Base-by-base conservation (phyloP, 2,888 invertebrate genomes). In the Serrognathus titanus region DNA sequence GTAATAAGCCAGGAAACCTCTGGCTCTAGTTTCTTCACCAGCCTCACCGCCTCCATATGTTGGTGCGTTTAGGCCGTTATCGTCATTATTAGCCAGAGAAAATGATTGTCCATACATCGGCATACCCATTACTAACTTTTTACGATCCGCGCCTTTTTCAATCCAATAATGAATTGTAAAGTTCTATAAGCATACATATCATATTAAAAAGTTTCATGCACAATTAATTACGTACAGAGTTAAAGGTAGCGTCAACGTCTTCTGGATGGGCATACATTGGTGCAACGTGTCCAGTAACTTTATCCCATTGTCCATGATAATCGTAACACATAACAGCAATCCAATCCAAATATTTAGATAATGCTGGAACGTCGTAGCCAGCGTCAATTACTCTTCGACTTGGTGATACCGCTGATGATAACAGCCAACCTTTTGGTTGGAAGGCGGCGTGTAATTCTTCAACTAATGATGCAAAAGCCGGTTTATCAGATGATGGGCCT, bases 291-390 rank as follows among this genome's bases (percentile, higher is more conserved):
- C 94, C 94, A 0, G 94, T 94, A 64, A 87, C 86, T 74, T 92
- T 91, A 69, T 94, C 94, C 93, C 93, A 94, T 69, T 93, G 92
- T 0, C 94, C 94, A 67, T 94, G 93, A 70, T 89, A 94, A 71
- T 95, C 94, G 71, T 94, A 94, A 0, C 91, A 85, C 94, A 95
- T 94, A 0, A 95, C 86, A 0, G 93, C 87, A 63, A 95, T 92
- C 92, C 93, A 94, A 73, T 94, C 92, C 58, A 94, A 81, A 70
- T 92, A 87, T 58, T 82, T 79, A 0, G 90, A 85, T n/a, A 94
- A 71, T 0, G 81, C 75, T 0, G 89, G 85, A 0, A 94, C 88
- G 69, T 94, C 89, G 71, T 94, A 94, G 0, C 93, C 94, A 56
- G 85, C 86, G 73, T 92, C 91, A 50, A 94, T 86, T 1, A 94